Evolutionary conservation across 2,888 invertebrate species (phyloP), one percentile per base, ranked within the genome.

Genomic region (Torymus aiolomorphi): DNA sequence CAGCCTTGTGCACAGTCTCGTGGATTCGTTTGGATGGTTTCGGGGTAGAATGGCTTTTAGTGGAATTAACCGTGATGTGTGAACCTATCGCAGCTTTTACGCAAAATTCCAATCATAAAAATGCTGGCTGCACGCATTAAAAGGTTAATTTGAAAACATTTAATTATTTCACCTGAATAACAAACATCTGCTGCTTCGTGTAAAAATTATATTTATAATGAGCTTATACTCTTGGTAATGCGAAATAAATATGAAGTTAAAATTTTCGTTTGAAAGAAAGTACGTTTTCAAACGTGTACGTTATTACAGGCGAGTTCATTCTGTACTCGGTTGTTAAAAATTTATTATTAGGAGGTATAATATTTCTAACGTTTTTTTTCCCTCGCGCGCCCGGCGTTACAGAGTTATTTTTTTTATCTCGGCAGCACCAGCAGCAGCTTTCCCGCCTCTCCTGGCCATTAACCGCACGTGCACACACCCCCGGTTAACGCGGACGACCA

Each of bases 391-490:
- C 14, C 14, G 24, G 49, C 16, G 18, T 51, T 52, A 65, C 42
- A 42, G 42, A 1, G 20, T 54, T 16, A 54, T 76, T 67, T 62
- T 76, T 78, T 78, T 78, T 73, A 73, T 78, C 78, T 73, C 78
- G 49, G 51, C 56, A 42, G 42, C 42, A 42, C 42, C 42, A 42
- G 42, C 42, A 42, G 20, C 73, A 69, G 78, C 67, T 78, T 73
- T 78, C 61, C 65, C 74, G 57, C 63, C 74, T 73, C 79, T 74
- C 79, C 57, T 65, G 79, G 70, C 79, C 79, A 79, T 79, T 79
- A 75, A 79, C 69, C 74, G 79, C 79, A 79, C 79, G 79, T 79
- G 79, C 79, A 57, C 56, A 42, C 77, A 69, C 79, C 78, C 79
- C 65, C 70, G 16, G 79, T 79, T 79, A 78, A 13, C 63, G 52